Evolutionary conservation across 2,888 invertebrate species (phyloP), one percentile per base, ranked within the genome.

Genomic region (Corbicula japonica): DNA sequence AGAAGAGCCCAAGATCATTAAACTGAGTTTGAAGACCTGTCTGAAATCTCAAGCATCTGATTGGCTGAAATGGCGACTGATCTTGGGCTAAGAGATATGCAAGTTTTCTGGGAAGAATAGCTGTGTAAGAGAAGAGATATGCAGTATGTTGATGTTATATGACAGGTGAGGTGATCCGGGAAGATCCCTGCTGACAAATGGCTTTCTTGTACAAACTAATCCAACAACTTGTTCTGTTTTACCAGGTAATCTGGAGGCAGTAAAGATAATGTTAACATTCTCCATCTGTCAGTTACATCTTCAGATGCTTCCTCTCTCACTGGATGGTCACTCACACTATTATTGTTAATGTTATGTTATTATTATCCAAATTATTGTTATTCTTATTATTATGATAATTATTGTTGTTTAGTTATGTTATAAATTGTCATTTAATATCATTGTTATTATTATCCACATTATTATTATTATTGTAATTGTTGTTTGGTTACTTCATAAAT

Each of bases 131-230:
- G n/a, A n/a, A n/a, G 21, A 35, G 38, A n/a, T 28, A 34, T 58
- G 34, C 35, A 34, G 54, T 54, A 35, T 66, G 35, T 66, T 41
- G 30, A 30, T 35, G 41, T n/a, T 41, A 52, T 34, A 30, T 41
- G 66, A 66, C 66, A 66, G 38, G 21, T 66, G 66, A 66, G 38
- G 28, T 38, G 28, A 65, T 65, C 65, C 23, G 10, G 8, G n/a
- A n/a, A 21, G 46, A n/a, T n/a, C 56, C 65, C 52, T 65, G 35
- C 65, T 65, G 48, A 65, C 63, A 65, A 50, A 65, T 52, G 28
- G 18, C 12, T 38, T n/a, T 52, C 65, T 52, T 65, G 65, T 65
- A 65, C 50, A 34, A 52, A 65, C 50, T 65, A 23, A 65, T 52
- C 65, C 50, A 8, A 52, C 26, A 12, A 65, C 18, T 65, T 26